Base-by-base conservation (phyloP, 1,140 invertebrate genomes). In the Heliothis subflexa region DNA sequence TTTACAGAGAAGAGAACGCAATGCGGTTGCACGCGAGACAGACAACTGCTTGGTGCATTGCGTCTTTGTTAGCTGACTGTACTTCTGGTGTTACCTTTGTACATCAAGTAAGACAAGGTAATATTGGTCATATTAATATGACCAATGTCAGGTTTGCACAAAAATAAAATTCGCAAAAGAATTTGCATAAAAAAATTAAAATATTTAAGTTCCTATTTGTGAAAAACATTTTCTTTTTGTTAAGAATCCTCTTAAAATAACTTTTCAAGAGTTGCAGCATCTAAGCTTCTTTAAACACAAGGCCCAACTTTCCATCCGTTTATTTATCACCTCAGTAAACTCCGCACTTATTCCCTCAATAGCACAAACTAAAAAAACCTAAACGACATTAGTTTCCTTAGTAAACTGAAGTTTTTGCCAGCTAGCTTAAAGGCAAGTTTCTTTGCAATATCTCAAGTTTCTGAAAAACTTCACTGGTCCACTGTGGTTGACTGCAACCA, bases 401-500 rank as follows among this genome's bases (percentile, higher is more conserved):
- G 18, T 4, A 16, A 66, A 66, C 62, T 25, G 21, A 10, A 47
- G 62, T 66, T 66, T 66, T 66, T 66, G 62, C 57, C 57, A n/a
- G 12, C 10, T 4, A 45, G 61, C 33, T 49, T 21, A 21, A 66
- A 21, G 28, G 2, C 61, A 11, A 64, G 14, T n/a, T 59, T 25
- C 33, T 12, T 12, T 11, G 62, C 62, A 66, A 66, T 47, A 66
- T 47, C 62, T 66, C 55, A 59, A 59, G 55, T 21, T 66, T n/a
- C 14, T 3, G 33, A 40, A 47, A 47, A 66, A 66, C 40, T 66
- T 21, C 16, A 28, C 10, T 64, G 62, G 40, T 66, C n/a, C 13
- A 10, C 55, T 66, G 62, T 66, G 40, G 40, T 47, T 66, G 62
- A 66, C 62, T 66, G 40, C 40, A 47, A 66, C 40, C 62, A 47